Percentiles rank a stretch among this genome's conserved stretches.
These are phyloP conservation scores for Ceratothoa steindachneri DNA, from an alignment of 2,888 invertebrate species.

Conservation along the genomic window DNA sequence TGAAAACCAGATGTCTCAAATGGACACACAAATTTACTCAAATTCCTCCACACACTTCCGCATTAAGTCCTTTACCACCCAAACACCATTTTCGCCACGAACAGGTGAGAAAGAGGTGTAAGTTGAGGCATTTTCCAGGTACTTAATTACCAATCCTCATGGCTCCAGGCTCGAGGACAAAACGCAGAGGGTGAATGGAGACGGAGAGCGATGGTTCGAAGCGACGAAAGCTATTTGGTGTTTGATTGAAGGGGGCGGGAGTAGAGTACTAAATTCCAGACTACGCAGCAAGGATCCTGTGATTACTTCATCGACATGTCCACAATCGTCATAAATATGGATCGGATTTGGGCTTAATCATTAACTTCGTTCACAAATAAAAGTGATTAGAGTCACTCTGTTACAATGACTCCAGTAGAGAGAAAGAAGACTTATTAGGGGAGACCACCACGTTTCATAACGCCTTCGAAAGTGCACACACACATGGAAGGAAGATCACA, in stretches of 20 bases:
- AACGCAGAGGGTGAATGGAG: not conserved
- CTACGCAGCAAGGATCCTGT: not conserved
- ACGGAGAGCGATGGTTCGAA: not conserved
- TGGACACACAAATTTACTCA: not conserved
- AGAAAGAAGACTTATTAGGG: too few species aligned
- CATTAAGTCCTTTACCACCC: not conserved
- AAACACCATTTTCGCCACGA: not conserved
- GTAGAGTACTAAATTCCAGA: not conserved
- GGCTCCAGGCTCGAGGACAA: not conserved
- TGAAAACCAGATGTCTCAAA: not conserved
- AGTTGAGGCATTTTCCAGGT: constrained; percentile 2
- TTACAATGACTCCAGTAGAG: too few species aligned
- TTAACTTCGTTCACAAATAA: too few species aligned
- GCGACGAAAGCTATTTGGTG: constrained; percentile 1
- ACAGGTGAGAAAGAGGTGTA: constrained; percentile 7
- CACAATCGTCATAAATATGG: not conserved
- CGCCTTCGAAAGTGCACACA: too few species aligned
- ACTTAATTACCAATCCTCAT: constrained; percentile 4
- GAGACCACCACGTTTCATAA: too few species aligned
- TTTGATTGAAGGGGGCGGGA: not conserved
- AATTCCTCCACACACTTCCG: not conserved
- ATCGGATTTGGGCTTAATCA: too few species aligned
- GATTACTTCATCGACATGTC: not conserved
- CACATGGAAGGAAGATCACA: too few species aligned
- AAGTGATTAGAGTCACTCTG: too few species aligned